These are phyloP conservation scores for Oreonectes daqikongensis DNA, from an alignment of 2,797 vertebrate species.

Conservation along the genomic window DNA sequence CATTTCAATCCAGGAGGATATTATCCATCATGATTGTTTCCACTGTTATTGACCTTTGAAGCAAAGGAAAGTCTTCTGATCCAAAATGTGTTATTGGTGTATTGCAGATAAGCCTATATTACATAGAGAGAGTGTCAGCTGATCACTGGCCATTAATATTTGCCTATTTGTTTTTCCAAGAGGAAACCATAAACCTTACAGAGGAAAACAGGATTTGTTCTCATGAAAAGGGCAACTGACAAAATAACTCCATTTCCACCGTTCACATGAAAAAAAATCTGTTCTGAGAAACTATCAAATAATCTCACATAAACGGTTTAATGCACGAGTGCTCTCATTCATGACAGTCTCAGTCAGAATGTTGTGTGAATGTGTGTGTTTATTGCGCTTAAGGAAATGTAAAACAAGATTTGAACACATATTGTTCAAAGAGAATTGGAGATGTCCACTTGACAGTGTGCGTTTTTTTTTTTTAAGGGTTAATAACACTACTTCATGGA, in stretches of 20 bases:
- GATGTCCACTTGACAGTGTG: too few relatives aligned
- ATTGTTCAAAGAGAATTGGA: too few relatives aligned
- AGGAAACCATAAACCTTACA: background rate
- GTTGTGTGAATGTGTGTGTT: too few relatives aligned
- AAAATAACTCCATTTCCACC: background rate
- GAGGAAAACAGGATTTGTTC: constrained; percentile 24
- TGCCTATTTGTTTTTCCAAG: constrained; percentile 11
- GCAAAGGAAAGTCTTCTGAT: constrained; percentile 1
- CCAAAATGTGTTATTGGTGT: constrained; percentile 19
- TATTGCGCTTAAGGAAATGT: too few relatives aligned
- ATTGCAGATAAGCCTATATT: constrained; percentile 8
- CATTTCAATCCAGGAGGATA: too few relatives aligned
- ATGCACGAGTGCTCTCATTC: too few relatives aligned
- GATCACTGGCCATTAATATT: constrained; percentile 32
- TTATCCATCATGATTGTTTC: background rate
- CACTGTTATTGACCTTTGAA: background rate
- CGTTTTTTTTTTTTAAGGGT: too few relatives aligned
- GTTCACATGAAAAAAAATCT: constrained; percentile 1
- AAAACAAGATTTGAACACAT: too few relatives aligned
- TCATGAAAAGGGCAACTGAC: constrained; percentile 37
- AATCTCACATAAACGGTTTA: background rate
- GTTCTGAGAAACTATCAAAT: background rate
- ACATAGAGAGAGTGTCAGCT: constrained; percentile 1
- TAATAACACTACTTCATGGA: too few relatives aligned
- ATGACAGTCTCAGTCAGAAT: background rate